phyloP scores from a whole-genome alignment of 2,888 invertebrate species.

The Pachliopta kotzebuea region DNA sequence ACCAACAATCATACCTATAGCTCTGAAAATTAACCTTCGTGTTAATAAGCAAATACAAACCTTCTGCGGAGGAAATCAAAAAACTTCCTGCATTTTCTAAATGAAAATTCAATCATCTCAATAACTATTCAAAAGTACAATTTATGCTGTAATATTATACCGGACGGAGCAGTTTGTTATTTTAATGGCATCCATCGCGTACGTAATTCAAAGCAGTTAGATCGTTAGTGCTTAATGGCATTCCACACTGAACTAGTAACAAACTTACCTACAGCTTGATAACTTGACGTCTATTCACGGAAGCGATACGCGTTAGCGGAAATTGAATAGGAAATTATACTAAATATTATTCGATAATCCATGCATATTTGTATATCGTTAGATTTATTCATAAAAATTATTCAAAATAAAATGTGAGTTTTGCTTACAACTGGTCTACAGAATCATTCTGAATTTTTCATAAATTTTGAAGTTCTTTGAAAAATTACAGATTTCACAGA shows the following conservation, averaged over 20 bases:
- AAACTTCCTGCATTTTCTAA: background rate
- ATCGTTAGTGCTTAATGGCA: slow-evolving; percentile 19
- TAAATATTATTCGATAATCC: background rate
- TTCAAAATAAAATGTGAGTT: too few relatives aligned
- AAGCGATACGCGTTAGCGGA: background rate
- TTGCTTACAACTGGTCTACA: too few relatives aligned
- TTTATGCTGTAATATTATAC: background rate
- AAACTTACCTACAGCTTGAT: slow-evolving; percentile 20
- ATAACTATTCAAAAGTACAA: background rate
- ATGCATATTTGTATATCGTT: background rate
- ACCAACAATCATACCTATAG: too few relatives aligned
- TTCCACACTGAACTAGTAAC: slow-evolving; percentile 9
- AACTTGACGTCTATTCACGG: slow-evolving; percentile 8
- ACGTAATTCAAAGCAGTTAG: slow-evolving; percentile 23
- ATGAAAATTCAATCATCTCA: background rate
- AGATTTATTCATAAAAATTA: background rate
- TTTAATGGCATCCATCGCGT: slow-evolving; percentile 16
- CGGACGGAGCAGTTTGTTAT: slow-evolving; percentile 19
- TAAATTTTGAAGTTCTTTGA: too few relatives aligned
- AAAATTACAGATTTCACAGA: too few relatives aligned
- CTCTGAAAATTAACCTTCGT: too few relatives aligned
- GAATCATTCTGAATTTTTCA: too few relatives aligned
- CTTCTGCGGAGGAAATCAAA: too few relatives aligned
- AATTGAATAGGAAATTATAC: background rate
- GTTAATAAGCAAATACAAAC: too few relatives aligned